Percentiles rank a stretch among this genome's conserved stretches.
Conservation (phyloP, 2,113 vertebrate genomes). For the Hypomesus transpacificus region DNA sequence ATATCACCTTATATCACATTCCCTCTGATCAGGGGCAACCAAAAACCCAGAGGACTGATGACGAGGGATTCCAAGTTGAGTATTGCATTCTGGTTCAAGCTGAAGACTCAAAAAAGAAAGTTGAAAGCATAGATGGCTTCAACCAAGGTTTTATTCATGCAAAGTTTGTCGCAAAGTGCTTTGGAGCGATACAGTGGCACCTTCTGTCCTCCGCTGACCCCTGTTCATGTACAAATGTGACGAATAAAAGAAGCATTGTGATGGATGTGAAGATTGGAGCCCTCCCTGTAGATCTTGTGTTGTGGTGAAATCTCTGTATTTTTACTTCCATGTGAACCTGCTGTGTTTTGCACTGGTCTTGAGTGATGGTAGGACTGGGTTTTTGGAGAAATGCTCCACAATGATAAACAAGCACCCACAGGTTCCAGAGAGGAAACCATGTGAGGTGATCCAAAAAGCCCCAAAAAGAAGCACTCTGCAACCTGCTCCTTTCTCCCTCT, state of each 20-base stretch:
- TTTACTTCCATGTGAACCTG: background rate
- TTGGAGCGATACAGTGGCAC: no score
- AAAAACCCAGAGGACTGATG: constrained; percentile 1
- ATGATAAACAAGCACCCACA: constrained; percentile 47
- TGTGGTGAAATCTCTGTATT: background rate
- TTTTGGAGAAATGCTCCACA: constrained; percentile 41
- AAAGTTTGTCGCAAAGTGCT: no score
- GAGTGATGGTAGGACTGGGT: constrained; percentile 5
- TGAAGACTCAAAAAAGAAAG: background rate
- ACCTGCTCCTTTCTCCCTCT: constrained; percentile 35
- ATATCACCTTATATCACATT: constrained; percentile 46
- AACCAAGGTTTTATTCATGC: no score
- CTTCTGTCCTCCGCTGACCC: background rate
- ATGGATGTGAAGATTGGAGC: background rate
- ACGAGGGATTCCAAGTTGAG: constrained; percentile 16
- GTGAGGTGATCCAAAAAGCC: constrained; percentile 49
- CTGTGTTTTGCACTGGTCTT: constrained; percentile 31
- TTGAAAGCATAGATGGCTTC: background rate
- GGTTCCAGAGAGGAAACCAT: constrained; percentile 38
- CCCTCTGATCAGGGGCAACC: constrained; percentile 36
- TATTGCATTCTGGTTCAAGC: background rate
- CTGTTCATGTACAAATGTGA: background rate
- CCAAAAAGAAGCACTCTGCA: constrained; percentile 41
- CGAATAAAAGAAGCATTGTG: background rate
- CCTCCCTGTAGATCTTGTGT: background rate